Percentiles rank a stretch among this genome's conserved stretches.
Evolutionary conservation across 2,113 vertebrate species (phyloP).

Genomic region (Centropus bengalensis): DNA sequence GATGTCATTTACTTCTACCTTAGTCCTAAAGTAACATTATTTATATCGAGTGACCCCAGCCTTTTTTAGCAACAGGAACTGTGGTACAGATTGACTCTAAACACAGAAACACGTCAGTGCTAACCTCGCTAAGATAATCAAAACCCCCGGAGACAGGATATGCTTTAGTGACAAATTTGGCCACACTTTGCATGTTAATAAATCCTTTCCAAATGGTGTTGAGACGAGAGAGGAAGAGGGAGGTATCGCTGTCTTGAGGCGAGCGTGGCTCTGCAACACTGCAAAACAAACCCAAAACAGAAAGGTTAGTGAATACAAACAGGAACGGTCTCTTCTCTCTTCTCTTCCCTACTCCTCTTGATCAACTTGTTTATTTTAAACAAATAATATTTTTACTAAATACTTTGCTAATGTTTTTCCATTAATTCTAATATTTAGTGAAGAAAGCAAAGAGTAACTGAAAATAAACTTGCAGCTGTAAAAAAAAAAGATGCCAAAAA

Average conservation of each 20-base stretch:
- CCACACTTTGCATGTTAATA: constrained; percentile 94
- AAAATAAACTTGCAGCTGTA: background rate
- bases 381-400: background rate
- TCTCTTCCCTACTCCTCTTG: background rate
- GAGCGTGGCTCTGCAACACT: constrained; percentile 78
- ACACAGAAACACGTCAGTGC: constrained; percentile 28
- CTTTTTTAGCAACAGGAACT: background rate
- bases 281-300: constrained; percentile 71
- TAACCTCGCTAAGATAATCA: constrained; percentile 91
- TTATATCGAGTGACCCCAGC: background rate
- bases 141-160: constrained; percentile 92
- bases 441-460: background rate
- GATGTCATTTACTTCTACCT: background rate
- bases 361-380: background rate
- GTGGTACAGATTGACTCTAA: background rate
- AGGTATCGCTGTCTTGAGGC: constrained; percentile 82
- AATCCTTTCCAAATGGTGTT: constrained; percentile 95
- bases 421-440: background rate
- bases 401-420: background rate
- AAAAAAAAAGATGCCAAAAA: background rate
- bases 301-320: background rate
- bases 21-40: background rate
- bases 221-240: constrained; percentile 88
- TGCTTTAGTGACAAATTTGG: constrained; percentile 97
- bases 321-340: background rate